Percentiles rank a stretch among this genome's conserved stretches.
Conservation (phyloP, 1,140 invertebrate genomes). For the Eriosoma lanigerum region DNA sequence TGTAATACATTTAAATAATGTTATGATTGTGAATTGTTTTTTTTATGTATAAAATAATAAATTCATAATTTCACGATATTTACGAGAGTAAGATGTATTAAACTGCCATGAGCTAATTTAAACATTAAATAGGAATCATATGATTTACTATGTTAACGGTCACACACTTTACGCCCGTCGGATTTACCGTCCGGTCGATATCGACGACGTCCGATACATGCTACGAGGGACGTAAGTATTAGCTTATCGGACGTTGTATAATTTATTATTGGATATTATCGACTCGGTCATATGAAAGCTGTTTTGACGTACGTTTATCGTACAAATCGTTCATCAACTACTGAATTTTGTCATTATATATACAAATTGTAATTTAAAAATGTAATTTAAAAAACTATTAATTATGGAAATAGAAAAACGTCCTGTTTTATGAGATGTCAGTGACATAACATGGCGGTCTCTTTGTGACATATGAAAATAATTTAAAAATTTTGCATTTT, state of each 20-base stretch:
- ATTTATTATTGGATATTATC: slow-evolving; percentile 30
- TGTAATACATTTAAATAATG: too few species aligned
- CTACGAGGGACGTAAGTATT: slow-evolving; percentile 9
- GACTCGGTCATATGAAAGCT: slow-evolving; percentile 7
- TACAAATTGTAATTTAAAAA: slow-evolving; percentile 7
- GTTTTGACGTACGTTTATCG: slow-evolving; percentile 21
- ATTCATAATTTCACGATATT: too few species aligned
- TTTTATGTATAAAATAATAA: too few species aligned
- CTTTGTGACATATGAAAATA: too few species aligned
- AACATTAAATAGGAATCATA: too few species aligned
- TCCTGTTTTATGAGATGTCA: slow-evolving; percentile 1
- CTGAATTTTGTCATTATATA: not conserved
- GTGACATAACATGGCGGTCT: too few species aligned
- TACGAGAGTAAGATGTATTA: too few species aligned
- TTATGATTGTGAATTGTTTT: too few species aligned
- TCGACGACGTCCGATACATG: slow-evolving; percentile 19
- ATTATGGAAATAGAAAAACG: slow-evolving; percentile 6
- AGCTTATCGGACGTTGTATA: slow-evolving; percentile 17
- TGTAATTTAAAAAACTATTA: not conserved
- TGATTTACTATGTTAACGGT: not conserved
- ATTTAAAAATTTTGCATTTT: too few species aligned
- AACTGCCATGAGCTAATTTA: too few species aligned
- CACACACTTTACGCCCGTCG: slow-evolving; percentile 22
- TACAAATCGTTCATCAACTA: slow-evolving; percentile 18
- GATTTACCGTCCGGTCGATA: slow-evolving; percentile 24